These are phyloP conservation scores for Latrodectus geometricus DNA, from an alignment of 1,140 invertebrate genomes.

Conservation along the genomic window DNA sequence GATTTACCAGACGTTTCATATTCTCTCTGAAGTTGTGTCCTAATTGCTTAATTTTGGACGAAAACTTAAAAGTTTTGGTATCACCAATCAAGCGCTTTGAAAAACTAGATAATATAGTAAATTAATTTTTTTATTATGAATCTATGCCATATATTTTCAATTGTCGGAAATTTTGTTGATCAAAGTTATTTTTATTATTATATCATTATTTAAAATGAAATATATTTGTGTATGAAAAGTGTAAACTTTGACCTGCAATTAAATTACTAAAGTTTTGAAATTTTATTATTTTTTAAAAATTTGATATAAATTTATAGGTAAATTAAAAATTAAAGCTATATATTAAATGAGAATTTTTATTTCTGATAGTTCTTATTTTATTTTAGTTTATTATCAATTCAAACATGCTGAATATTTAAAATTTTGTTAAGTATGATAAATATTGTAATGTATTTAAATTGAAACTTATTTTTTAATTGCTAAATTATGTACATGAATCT, in stretches of 20 bases:
- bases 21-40: constrained; percentile 89
- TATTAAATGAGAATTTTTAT: too few species aligned
- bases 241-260: not conserved
- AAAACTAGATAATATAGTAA: not conserved
- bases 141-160: not conserved
- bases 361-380: too few species aligned
- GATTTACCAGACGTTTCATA: constrained; percentile 97
- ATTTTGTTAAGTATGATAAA: too few species aligned
- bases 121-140: not conserved
- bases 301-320: too few species aligned
- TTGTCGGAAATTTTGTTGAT: not conserved
- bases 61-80: constrained; percentile 91
- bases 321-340: too few species aligned
- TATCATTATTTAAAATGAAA: not conserved
- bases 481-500: too few species aligned
- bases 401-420: too few species aligned
- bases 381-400: too few species aligned
- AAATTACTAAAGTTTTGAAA: too few species aligned
- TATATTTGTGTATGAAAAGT: not conserved
- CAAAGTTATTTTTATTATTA: not conserved
- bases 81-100: constrained; percentile 12
- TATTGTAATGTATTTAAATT: too few species aligned
- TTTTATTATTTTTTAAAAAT: too few species aligned
- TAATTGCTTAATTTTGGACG: constrained; percentile 89
- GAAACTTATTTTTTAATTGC: too few species aligned